phyloP scores from a whole-genome alignment of 1,140 invertebrate species.

The Drosophila bocqueti region DNA sequence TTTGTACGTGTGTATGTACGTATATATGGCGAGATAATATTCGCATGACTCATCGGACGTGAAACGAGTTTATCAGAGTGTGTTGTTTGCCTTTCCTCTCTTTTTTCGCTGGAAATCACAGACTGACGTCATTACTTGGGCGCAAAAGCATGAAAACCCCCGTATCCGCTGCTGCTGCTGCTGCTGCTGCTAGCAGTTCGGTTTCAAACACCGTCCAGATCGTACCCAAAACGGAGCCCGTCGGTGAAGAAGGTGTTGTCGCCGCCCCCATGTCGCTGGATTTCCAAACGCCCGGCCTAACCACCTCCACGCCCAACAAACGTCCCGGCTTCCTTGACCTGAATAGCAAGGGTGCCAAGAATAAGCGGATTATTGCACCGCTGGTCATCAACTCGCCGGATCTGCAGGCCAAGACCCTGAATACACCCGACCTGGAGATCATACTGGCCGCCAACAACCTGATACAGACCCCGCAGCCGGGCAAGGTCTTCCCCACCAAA shows the following conservation, averaged over 20 bases:
- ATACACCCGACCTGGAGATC: slow-evolving; percentile 78
- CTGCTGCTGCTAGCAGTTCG: slow-evolving; percentile 28
- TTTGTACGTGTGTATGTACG: not conserved
- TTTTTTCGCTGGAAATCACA: slow-evolving; percentile 40
- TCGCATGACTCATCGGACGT: slow-evolving; percentile 63
- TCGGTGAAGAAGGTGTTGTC: slow-evolving; percentile 51
- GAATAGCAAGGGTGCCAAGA: slow-evolving; percentile 68
- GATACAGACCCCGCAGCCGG: slow-evolving; percentile 76
- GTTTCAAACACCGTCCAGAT: slow-evolving; percentile 40
- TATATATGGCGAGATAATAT: slow-evolving; percentile 23
- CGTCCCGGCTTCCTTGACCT: slow-evolving; percentile 77
- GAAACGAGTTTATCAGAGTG: slow-evolving; percentile 64
- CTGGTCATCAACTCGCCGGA: slow-evolving; percentile 76
- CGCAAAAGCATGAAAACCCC: slow-evolving; percentile 67
- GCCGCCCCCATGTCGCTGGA: slow-evolving; percentile 53
- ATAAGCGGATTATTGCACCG: slow-evolving; percentile 62
- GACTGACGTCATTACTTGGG: slow-evolving; percentile 58
- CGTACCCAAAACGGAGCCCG: slow-evolving; percentile 71
- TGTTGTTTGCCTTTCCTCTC: slow-evolving; percentile 31
- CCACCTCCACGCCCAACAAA: slow-evolving; percentile 61
- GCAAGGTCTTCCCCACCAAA: slow-evolving; percentile 75
- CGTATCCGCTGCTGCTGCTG: slow-evolving; percentile 59
- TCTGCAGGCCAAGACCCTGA: slow-evolving; percentile 66
- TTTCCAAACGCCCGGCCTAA: slow-evolving; percentile 59
- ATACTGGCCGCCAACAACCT: slow-evolving; percentile 64